phyloP scores from a whole-genome alignment of 2,888 invertebrate species.

The Euzetes globulus region DNA sequence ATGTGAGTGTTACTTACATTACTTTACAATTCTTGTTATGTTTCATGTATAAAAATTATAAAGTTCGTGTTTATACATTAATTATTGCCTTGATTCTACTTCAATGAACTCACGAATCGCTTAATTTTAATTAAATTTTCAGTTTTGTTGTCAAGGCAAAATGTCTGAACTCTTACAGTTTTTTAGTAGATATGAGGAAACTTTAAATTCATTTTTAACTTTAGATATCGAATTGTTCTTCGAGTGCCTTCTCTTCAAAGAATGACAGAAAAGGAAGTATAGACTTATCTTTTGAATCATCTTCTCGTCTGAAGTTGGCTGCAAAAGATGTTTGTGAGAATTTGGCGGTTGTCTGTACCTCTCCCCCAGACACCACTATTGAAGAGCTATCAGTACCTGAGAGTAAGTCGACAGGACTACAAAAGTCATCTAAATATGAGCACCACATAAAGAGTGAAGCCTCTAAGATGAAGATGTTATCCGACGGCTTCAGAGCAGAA shows the following conservation, averaged over 20 bases:
- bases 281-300: background rate
- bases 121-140: too few species aligned
- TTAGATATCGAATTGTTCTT: background rate
- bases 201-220: too few species aligned
- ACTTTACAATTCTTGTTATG: too few species aligned
- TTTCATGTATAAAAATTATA: too few species aligned
- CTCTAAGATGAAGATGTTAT: slow-evolving; percentile 39
- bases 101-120: too few species aligned
- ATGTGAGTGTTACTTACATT: too few species aligned
- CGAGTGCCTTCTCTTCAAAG: background rate
- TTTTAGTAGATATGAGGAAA: too few species aligned
- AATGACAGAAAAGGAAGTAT: slow-evolving; percentile 15
- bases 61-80: too few species aligned
- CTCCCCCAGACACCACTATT: slow-evolving; percentile 18
- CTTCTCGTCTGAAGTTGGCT: background rate
- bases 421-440: slow-evolving; percentile 27
- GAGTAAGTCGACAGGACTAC: background rate
- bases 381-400: background rate
- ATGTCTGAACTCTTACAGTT: too few species aligned
- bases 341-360: background rate
- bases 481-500: slow-evolving; percentile 58
- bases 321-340: background rate
- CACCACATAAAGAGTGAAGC: slow-evolving; percentile 37
- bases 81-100: too few species aligned
- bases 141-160: too few species aligned